Conservation (phyloP, 1,140 invertebrate genomes). For the Megathymus violae region DNA sequence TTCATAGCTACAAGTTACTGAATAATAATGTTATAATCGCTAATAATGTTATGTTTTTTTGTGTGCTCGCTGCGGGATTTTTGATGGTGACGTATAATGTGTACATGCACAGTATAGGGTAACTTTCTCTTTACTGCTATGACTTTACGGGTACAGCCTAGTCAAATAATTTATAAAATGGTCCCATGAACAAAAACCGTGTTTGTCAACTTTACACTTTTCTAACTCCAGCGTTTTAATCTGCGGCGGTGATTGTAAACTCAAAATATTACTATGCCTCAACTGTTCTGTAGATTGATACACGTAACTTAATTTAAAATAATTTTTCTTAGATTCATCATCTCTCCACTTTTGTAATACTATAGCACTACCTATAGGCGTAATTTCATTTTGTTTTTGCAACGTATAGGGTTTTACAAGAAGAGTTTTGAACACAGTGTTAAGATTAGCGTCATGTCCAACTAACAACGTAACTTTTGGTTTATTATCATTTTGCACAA, state of each 20-base stretch:
- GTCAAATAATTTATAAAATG: slow-evolving; percentile 59
- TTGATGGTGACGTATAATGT: no score
- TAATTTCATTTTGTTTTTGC: slow-evolving; percentile 52
- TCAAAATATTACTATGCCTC: slow-evolving; percentile 47
- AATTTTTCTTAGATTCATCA: slow-evolving; percentile 37
- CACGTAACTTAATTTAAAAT: slow-evolving; percentile 66
- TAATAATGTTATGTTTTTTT: no score
- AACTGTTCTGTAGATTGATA: slow-evolving; percentile 63
- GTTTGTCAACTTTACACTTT: slow-evolving; percentile 49
- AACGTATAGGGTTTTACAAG: slow-evolving; percentile 52
- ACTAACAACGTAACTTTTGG: slow-evolving; percentile 47
- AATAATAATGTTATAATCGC: no score
- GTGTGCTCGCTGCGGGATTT: no score
- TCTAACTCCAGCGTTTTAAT: slow-evolving; percentile 52
- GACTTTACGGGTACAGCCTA: slow-evolving; percentile 11
- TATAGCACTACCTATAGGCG: slow-evolving; percentile 69
- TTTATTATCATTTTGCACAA: slow-evolving; percentile 40
- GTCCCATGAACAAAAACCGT: slow-evolving; percentile 63
- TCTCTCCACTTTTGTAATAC: slow-evolving; percentile 71
- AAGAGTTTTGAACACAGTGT: slow-evolving; percentile 50
- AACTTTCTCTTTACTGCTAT: not conserved
- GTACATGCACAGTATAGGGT: no score
- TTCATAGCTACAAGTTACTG: no score
- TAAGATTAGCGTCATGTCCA: slow-evolving; percentile 55
- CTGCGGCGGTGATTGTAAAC: slow-evolving; percentile 52